These are phyloP conservation scores for Gorsachius goisagi DNA, from an alignment of 2,113 vertebrate genomes.

Conservation along the genomic window DNA sequence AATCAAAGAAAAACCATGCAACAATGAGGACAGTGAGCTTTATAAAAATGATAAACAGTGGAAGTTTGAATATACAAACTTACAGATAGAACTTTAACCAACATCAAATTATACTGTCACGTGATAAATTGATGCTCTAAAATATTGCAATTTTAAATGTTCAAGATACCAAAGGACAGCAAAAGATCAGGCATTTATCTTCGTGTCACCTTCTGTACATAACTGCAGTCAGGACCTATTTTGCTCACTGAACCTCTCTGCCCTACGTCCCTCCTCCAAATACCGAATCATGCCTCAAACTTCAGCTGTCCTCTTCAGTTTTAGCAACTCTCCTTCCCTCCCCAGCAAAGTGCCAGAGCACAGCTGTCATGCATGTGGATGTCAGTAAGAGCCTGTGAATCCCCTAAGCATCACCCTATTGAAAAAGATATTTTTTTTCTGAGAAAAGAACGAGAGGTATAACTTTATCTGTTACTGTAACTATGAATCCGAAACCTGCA, in stretches of 20 bases:
- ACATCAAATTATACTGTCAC: not conserved
- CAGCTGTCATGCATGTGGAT: too few species aligned
- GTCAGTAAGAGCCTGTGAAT: not conserved
- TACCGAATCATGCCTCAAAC: not conserved
- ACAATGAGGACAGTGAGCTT: not conserved
- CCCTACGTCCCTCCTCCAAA: not conserved
- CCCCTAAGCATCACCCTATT: not conserved
- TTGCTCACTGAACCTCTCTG: not conserved
- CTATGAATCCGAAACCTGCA: not conserved
- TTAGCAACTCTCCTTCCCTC: not conserved
- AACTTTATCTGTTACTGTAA: not conserved
- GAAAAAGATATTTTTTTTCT: not conserved
- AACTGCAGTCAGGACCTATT: not conserved
- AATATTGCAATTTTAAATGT: not conserved
- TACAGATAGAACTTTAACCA: not conserved
- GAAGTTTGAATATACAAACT: not conserved
- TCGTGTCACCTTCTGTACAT: not conserved
- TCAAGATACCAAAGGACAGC: not conserved
- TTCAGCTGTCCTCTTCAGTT: not conserved
- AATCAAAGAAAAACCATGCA: accelerated
- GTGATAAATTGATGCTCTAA: not conserved
- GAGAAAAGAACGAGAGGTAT: not conserved
- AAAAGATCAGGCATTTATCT: not conserved
- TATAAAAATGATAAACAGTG: not conserved
- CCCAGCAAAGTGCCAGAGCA: not conserved